A percentile compares a stretch with the other conserved stretches of the same genome.
These are phyloP conservation scores for Platyscapa corneri DNA, from an alignment of 1,140 invertebrate genomes.

Conservation along the genomic window DNA sequence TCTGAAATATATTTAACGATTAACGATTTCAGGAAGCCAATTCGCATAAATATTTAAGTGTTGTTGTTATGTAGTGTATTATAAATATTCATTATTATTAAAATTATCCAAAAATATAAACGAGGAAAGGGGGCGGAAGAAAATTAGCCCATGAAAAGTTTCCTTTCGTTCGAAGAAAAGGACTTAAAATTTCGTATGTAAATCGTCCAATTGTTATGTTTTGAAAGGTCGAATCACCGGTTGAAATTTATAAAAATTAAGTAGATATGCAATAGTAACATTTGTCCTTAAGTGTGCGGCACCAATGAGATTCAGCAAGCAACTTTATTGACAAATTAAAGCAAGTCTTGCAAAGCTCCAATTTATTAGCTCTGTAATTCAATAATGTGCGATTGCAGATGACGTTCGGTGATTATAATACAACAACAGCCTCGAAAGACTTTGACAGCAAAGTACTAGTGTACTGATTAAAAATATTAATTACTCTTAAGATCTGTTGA, in stretches of 20 bases:
- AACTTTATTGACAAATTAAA: background rate
- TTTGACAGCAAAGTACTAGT: background rate
- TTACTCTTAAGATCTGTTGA: background rate
- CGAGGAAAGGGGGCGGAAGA: background rate
- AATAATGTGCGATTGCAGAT: too few species aligned
- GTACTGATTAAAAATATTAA: background rate
- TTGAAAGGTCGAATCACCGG: background rate
- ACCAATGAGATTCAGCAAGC: background rate
- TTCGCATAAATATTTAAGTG: slow-evolving; percentile 27
- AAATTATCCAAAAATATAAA: background rate
- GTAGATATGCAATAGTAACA: background rate
- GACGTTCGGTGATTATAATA: too few species aligned
- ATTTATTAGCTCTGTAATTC: background rate
- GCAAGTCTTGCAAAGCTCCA: background rate
- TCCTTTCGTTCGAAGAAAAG: background rate
- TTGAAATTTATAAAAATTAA: background rate
- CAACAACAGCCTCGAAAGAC: too few species aligned
- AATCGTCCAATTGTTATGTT: background rate
- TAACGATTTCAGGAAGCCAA: background rate
- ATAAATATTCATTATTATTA: slow-evolving; percentile 23
- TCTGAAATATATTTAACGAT: background rate
- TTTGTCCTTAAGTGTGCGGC: background rate
- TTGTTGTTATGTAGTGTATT: slow-evolving; percentile 22
- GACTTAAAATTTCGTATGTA: background rate
- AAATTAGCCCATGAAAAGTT: slow-evolving; percentile 10